Conservation (phyloP, 1,140 invertebrate genomes). For the Anthonomus grandis region DNA sequence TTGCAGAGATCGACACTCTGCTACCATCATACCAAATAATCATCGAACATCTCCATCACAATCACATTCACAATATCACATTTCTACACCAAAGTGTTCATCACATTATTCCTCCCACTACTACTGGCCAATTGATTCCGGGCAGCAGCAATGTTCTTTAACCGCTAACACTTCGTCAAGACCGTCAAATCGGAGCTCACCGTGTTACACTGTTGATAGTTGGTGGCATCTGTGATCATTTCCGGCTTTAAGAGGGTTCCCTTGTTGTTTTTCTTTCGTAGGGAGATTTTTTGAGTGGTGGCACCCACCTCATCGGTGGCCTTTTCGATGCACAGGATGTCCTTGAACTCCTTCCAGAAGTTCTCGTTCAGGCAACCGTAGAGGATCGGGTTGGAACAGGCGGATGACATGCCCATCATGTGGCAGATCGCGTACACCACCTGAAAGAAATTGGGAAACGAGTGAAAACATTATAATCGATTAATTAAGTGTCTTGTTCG, state of each 20-base stretch:
- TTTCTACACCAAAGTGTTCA: conserved; percentile 9
- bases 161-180: conserved; percentile 59
- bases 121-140: conserved; percentile 5
- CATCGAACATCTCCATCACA: no score
- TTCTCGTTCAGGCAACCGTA: conserved; percentile 99
- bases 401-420: conserved; percentile 78
- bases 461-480: no score
- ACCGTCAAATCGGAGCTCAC: conserved; percentile 55
- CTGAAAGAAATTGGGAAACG: conserved; percentile 17
- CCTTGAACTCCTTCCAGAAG: conserved; percentile 95
- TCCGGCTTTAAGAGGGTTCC: conserved; percentile 34
- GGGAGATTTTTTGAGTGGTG: conserved; percentile 25
- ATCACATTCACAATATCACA: no score
- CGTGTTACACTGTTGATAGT: conserved; percentile 43
- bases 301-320: conserved; percentile 10
- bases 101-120: conserved; percentile 2
- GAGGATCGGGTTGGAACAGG: conserved; percentile 85
- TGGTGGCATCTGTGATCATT: conserved; percentile 38
- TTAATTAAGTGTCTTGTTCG: no score
- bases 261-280: conserved; percentile 22
- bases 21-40: no score
- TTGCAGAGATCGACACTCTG: no score
- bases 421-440: conserved; percentile 77
- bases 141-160: conserved; percentile 41
- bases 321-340: conserved; percentile 67